Conservation (phyloP, 2,113 vertebrate species). For the Myotis brandtii region DNA sequence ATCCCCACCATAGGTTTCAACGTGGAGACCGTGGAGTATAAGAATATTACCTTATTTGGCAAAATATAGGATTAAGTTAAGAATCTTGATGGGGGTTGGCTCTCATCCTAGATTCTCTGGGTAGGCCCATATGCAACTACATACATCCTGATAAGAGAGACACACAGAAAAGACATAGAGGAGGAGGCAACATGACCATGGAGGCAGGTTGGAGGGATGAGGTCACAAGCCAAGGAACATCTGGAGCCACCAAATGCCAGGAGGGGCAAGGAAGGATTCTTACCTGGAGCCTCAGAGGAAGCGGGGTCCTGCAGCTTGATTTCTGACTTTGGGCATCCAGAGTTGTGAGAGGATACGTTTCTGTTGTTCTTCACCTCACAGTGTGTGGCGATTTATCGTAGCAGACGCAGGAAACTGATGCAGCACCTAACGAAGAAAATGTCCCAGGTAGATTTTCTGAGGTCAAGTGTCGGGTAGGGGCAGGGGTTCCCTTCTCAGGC, state of each 20-base stretch:
- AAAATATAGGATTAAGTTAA: background rate
- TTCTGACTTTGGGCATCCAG: background rate
- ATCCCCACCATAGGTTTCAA: too few relatives aligned
- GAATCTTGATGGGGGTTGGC: background rate
- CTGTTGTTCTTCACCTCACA: background rate
- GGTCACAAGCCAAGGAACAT: background rate
- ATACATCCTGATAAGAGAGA: background rate
- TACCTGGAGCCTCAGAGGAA: background rate
- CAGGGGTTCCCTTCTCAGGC: background rate
- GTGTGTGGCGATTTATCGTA: background rate
- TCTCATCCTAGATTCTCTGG: background rate
- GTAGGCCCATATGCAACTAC: background rate
- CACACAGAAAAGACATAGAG: background rate
- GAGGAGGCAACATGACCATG: background rate
- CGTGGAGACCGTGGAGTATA: too few relatives aligned
- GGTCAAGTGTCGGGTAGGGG: accelerated
- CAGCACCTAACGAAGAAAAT: background rate
- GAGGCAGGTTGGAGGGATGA: background rate
- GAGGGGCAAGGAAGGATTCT: background rate
- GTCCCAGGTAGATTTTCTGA: background rate
- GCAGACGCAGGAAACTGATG: background rate
- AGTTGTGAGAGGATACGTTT: background rate
- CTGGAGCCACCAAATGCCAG: background rate
- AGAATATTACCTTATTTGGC: background rate
- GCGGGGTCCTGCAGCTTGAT: background rate